Percentiles rank a stretch among this genome's conserved stretches.
Evolutionary conservation across 2,797 vertebrate species (phyloP).

Genomic region (Gallinago solitaria): DNA sequence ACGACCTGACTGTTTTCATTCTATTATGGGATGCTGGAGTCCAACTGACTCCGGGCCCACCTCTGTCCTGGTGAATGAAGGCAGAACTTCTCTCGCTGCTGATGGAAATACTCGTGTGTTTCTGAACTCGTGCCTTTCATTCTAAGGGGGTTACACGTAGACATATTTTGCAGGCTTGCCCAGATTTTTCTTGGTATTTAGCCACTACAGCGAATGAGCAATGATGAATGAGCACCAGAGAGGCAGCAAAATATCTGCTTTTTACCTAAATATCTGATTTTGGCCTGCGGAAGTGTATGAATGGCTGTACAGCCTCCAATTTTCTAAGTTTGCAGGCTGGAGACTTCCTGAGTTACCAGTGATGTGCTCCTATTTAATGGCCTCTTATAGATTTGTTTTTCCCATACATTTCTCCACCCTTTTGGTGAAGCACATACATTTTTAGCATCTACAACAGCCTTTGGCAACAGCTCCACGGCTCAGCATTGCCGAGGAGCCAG

Average conservation of each 20-base stretch:
- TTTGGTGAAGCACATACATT: background rate
- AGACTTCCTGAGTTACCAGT: background rate
- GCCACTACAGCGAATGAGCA: background rate
- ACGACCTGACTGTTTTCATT: rapidly evolving
- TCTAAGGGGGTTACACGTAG: background rate
- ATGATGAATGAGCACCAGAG: background rate
- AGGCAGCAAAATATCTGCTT: background rate
- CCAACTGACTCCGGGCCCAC: background rate
- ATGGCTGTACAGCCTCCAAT: background rate
- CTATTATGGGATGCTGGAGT: background rate
- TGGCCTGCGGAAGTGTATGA: background rate
- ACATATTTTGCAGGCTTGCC: background rate
- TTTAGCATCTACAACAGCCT: background rate
- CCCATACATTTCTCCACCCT: background rate
- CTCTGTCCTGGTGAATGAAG: background rate
- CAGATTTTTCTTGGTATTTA: background rate
- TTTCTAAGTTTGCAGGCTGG: background rate
- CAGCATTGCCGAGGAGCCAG: background rate
- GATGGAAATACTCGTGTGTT: background rate
- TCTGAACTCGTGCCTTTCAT: background rate
- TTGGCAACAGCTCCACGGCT: background rate
- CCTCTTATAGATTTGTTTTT: background rate
- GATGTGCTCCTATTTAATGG: background rate
- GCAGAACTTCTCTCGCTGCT: background rate
- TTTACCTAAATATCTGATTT: background rate